phyloP scores from a whole-genome alignment of 2,888 invertebrate species.

The Norana najaformis region DNA sequence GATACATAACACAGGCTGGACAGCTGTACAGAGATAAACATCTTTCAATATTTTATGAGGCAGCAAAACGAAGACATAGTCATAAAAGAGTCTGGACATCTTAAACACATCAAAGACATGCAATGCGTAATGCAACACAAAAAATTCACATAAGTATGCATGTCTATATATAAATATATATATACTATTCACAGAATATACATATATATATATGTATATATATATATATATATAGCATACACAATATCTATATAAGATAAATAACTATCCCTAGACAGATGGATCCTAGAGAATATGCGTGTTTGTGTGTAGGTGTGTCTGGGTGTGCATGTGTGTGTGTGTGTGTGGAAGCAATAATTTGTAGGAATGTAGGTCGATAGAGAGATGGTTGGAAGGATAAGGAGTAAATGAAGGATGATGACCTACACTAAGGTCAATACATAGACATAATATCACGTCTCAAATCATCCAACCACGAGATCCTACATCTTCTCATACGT shows the following conservation, averaged over 20 bases:
- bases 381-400: not conserved
- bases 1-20: not conserved
- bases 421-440: not conserved
- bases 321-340: too few relatives aligned
- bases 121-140: too few relatives aligned
- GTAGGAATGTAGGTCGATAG: not conserved
- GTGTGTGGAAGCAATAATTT: too few relatives aligned
- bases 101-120: too few relatives aligned
- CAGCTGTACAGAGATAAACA: not conserved
- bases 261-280: too few relatives aligned
- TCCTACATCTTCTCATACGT: not conserved
- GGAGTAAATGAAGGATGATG: not conserved
- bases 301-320: too few relatives aligned
- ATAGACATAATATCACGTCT: not conserved
- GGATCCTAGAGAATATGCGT: too few relatives aligned
- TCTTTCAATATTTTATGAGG: constrained; percentile 7
- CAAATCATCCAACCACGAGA: not conserved
- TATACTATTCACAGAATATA: not conserved
- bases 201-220: too few relatives aligned
- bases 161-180: not conserved
- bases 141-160: too few relatives aligned
- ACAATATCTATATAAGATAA: too few relatives aligned
- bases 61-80: not conserved
- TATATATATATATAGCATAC: too few relatives aligned
- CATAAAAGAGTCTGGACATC: not conserved